phyloP scores from a whole-genome alignment of 37 sponge, comb jelly and placozoan species.

The Axinella damicornis region DNA sequence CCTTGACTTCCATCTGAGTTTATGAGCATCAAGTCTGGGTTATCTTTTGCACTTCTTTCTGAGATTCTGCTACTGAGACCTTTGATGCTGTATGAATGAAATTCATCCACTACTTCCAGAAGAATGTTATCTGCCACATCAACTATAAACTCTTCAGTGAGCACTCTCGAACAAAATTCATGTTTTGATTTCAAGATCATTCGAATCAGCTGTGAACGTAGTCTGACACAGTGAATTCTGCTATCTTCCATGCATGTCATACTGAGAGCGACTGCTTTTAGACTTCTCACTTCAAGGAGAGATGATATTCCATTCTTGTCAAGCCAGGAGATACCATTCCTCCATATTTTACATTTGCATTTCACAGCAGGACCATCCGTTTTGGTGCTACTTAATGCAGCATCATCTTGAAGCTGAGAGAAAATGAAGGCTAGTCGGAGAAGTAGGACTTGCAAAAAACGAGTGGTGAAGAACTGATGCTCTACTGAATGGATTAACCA shows the following conservation, averaged over 20 bases:
- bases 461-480: constrained; percentile 5
- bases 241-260: constrained; percentile 1
- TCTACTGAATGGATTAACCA: constrained; percentile 1
- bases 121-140: not conserved
- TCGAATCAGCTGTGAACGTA: constrained; percentile 3
- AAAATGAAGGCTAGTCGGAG: constrained; percentile 17
- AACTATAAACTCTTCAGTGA: not conserved
- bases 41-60: no score
- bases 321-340: constrained; percentile 20
- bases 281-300: not conserved
- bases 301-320: constrained; percentile 3
- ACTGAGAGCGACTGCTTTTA: not conserved
- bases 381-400: not conserved
- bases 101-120: no score
- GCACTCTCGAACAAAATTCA: not conserved
- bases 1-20: no score
- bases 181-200: not conserved
- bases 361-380: not conserved
- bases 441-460: constrained; percentile 28
- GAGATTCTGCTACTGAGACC: no score
- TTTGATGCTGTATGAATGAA: no score
- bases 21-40: no score
- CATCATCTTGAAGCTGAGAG: not conserved
- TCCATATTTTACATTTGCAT: constrained; percentile 15
- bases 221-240: constrained; percentile 11